phyloP scores from a whole-genome alignment of 2,113 vertebrate genomes.

The Danionella cerebrum region DNA sequence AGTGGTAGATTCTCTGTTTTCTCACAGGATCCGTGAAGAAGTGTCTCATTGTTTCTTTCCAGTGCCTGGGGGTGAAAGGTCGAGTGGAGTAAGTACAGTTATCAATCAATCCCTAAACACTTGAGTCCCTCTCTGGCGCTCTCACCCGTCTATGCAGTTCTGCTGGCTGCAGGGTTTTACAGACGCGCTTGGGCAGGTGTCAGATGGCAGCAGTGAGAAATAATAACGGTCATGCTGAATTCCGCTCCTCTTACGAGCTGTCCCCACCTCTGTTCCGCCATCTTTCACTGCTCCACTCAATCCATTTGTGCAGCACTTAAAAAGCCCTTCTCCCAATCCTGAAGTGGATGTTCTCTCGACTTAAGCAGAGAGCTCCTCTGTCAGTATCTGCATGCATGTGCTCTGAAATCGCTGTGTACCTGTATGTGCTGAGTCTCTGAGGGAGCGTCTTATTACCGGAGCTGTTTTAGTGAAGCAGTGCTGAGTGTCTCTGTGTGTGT shows the following conservation, averaged over 20 bases:
- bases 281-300: constrained; percentile 21
- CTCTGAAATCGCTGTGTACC: not conserved
- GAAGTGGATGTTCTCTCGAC: constrained; percentile 29
- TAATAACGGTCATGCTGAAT: constrained; percentile 38
- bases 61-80: constrained; percentile 11
- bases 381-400: constrained; percentile 20
- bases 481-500: not conserved
- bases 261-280: constrained; percentile 34
- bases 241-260: constrained; percentile 31
- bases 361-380: constrained; percentile 8
- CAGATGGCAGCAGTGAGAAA: constrained; percentile 47
- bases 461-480: constrained; percentile 20
- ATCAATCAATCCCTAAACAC: constrained; percentile 35
- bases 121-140: not conserved
- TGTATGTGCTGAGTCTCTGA: constrained; percentile 8
- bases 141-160: constrained; percentile 23
- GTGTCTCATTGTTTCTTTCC: constrained; percentile 27
- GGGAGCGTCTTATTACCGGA: constrained; percentile 29
- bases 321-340: constrained; percentile 21
- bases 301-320: constrained; percentile 12
- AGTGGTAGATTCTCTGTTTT: not conserved
- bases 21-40: constrained; percentile 25
- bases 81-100: constrained; percentile 27
- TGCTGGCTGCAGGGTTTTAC: constrained; percentile 50
- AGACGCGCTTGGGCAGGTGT: constrained; percentile 59